Percentiles rank a stretch among this genome's conserved stretches.
These are phyloP conservation scores for Malurus leucopterus DNA, from an alignment of 2,797 vertebrate species.

Conservation along the genomic window DNA sequence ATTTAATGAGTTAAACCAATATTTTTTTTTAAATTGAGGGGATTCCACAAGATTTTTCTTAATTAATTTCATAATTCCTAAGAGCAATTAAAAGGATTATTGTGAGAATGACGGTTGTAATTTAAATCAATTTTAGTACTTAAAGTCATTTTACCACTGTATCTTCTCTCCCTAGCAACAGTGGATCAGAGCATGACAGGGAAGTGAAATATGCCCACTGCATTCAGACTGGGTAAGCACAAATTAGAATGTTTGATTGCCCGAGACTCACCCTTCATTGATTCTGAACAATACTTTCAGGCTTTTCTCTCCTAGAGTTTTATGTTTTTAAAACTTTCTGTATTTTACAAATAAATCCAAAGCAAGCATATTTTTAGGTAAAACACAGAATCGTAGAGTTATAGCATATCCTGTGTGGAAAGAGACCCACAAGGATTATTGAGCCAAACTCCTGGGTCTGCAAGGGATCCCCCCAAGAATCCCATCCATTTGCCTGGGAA, in stretches of 20 bases:
- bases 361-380: neutral
- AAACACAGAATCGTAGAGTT: neutral
- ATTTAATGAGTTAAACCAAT: conserved; percentile 46
- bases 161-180: conserved; percentile 25
- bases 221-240: neutral
- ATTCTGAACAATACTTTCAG: neutral
- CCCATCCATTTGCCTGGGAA: neutral
- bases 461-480: neutral
- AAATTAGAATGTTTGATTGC: conserved; percentile 10
- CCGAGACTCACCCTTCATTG: neutral
- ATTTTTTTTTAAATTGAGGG: conserved; percentile 60
- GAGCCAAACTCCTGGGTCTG: neutral
- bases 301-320: neutral
- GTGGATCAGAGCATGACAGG: conserved; percentile 8
- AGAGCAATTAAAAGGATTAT: conserved; percentile 57
- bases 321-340: neutral
- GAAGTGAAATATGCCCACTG: conserved; percentile 15
- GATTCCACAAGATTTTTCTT: conserved; percentile 38
- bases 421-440: too few species aligned
- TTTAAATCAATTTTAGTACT: conserved; percentile 57
- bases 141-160: neutral
- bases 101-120: conserved; percentile 33
- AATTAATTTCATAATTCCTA: conserved; percentile 60
- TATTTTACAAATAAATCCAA: neutral
- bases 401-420: neutral